These are phyloP conservation scores for Clarias laeviceps DNA, from an alignment of 2,797 vertebrate species.

Conservation along the genomic window DNA sequence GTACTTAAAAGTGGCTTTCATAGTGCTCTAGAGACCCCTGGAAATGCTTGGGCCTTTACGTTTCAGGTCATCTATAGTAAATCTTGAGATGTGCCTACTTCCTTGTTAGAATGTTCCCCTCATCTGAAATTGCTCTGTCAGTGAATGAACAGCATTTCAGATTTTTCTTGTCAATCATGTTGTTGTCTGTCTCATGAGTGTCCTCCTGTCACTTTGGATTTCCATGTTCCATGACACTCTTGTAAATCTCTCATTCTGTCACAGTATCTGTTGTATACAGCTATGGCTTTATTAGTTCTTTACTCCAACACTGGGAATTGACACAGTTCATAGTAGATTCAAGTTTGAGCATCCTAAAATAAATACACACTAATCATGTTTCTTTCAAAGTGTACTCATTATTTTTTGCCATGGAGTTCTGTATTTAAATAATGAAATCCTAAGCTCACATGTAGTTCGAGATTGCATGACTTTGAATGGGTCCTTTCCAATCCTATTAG, in stretches of 20 bases:
- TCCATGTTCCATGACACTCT: background rate
- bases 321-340: constrained; percentile 31
- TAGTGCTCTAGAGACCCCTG: background rate
- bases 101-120: background rate
- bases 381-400: background rate
- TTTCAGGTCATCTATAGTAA: background rate
- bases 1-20: background rate
- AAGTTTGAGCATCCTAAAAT: constrained; percentile 8
- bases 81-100: background rate
- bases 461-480: constrained; percentile 32
- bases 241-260: background rate
- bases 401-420: background rate
- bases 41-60: background rate
- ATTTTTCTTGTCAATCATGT: constrained; percentile 17
- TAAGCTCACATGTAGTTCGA: constrained; percentile 18
- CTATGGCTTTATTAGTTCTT: background rate
- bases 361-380: constrained; percentile 8
- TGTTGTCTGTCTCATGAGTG: constrained; percentile 2
- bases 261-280: background rate
- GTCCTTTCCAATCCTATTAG: constrained; percentile 42
- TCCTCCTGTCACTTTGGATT: constrained; percentile 26
- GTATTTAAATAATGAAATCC: constrained; percentile 3
- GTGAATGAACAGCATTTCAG: constrained; percentile 12
- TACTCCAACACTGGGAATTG: constrained; percentile 5
- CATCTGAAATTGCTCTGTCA: constrained; percentile 17